These are phyloP conservation scores for Lucifuga dentata DNA, from an alignment of 2,113 vertebrate genomes.

Conservation along the genomic window DNA sequence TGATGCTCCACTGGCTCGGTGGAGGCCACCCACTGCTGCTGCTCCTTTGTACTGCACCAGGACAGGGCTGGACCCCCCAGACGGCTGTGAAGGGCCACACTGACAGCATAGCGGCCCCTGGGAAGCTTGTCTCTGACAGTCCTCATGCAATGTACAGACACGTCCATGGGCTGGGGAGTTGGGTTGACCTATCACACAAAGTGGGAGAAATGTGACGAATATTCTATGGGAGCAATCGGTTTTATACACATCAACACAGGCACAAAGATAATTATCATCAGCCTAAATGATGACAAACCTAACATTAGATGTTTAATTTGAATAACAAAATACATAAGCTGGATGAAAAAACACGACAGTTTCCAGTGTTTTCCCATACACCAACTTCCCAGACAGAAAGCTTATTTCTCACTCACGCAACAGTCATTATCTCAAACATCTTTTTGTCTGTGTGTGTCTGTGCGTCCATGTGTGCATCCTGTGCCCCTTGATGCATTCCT, in stretches of 20 bases:
- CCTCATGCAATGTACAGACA: slow-evolving; percentile 86
- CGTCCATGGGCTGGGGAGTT: slow-evolving; percentile 81
- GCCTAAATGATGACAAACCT: too few species aligned
- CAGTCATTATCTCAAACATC: slow-evolving; percentile 24
- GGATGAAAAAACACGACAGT: too few species aligned
- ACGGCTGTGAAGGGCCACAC: slow-evolving; percentile 81
- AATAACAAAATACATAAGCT: too few species aligned
- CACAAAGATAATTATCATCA: too few species aligned
- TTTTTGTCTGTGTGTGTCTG: slow-evolving; percentile 7
- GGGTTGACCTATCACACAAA: slow-evolving; percentile 76
- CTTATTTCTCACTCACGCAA: neutral
- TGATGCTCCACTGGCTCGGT: slow-evolving; percentile 80
- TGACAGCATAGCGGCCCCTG: slow-evolving; percentile 85
- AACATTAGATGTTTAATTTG: too few species aligned
- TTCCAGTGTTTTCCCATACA: too few species aligned
- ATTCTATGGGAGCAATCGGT: neutral
- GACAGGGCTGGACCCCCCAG: slow-evolving; percentile 81
- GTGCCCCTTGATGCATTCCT: slow-evolving; percentile 24
- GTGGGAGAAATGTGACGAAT: neutral
- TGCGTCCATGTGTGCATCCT: slow-evolving; percentile 17
- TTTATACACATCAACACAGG: too few species aligned
- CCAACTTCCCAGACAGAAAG: slow-evolving; percentile 1
- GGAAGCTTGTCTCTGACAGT: slow-evolving; percentile 91
- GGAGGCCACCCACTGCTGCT: slow-evolving; percentile 67
- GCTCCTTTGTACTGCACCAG: slow-evolving; percentile 68